Base-by-base conservation (phyloP, 2,888 invertebrate species). In the Lysandra coridon region DNA sequence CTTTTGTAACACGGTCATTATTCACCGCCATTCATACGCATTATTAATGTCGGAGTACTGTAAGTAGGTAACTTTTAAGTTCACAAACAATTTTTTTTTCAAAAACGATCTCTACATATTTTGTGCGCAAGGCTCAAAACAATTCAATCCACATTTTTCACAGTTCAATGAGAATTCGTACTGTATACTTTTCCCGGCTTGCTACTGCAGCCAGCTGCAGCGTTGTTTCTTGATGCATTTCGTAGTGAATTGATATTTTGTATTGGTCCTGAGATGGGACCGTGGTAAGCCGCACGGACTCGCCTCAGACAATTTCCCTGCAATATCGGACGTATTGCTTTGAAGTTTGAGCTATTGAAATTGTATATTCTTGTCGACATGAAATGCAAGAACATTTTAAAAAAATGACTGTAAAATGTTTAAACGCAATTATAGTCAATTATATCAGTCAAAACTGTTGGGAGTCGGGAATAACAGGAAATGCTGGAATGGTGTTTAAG, bases 231-330 rank as follows among this genome's bases (percentile, higher is more conserved):
- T 37, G 69, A 69, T 37, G 33, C 37, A 69, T 69, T 69, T 69
- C 33, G 69, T 17, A 69, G 33, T 17, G 69, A 69, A 69, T 69
- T 69, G 69, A 69, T 69, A 69, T 69, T 69, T 69, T 69, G 69
- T 69, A 37, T 69, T 69, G 33, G 33, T 69, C 69, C 69, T 69
- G 69, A 23, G 14, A 33, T 4, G 33, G 33, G 44, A 5, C 14
- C 69, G 33, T 84, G 84, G 83, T 80, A 78, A 83, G 84, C 84
- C 85, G 85, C 86, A 87, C 85, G 86, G 80, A 82, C 57, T 17
- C 84, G 79, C 83, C 82, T 82, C 84, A 84, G 84, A 86, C 85
- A 86, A 88, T 88, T 89, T 88, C 85, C 87, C 85, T 85, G 17
- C 76, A 57, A 76, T 76, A 76, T 57, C 30, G 76, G 17, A 53